Percentiles rank a stretch among this genome's conserved stretches.
phyloP scores from a whole-genome alignment of 2,113 vertebrate genomes.

The Balaeniceps rex region DNA sequence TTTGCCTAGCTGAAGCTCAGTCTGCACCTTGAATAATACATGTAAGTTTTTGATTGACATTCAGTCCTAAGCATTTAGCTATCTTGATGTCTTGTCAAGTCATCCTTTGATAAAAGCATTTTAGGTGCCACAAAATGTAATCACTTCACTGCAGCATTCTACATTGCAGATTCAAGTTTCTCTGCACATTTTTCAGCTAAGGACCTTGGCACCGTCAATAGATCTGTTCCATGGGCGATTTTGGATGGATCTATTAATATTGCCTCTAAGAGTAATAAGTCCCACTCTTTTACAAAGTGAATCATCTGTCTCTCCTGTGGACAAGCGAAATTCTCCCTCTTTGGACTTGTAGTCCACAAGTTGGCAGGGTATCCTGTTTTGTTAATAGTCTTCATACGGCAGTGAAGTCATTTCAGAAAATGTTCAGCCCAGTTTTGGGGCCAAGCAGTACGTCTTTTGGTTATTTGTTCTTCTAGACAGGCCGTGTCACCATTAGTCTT shows the following conservation, averaged over 20 bases:
- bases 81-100: conserved; percentile 49
- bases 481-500: conserved; percentile 47
- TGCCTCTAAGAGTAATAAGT: conserved; percentile 25
- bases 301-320: conserved; percentile 27
- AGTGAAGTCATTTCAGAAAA: conserved; percentile 21
- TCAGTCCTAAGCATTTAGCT: conserved; percentile 41
- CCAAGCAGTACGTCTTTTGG: conserved; percentile 41
- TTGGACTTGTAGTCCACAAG: neutral
- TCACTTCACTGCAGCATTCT: conserved; percentile 34
- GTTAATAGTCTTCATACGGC: conserved; percentile 4
- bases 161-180: conserved; percentile 43
- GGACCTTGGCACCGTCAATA: conserved; percentile 9
- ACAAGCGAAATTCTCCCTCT: conserved; percentile 24
- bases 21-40: conserved; percentile 36
- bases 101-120: conserved; percentile 57
- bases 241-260: conserved; percentile 48
- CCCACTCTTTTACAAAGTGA: conserved; percentile 11
- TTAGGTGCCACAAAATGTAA: conserved; percentile 39
- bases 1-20: neutral
- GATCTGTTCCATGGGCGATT: conserved; percentile 6
- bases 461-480: conserved; percentile 52
- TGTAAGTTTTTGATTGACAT: conserved; percentile 38
- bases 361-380: conserved; percentile 8
- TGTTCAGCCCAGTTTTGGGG: conserved; percentile 27
- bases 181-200: conserved; percentile 31